These are phyloP conservation scores for Heteromormyrus szaboi DNA, from an alignment of 2,797 vertebrate species.

Conservation along the genomic window DNA sequence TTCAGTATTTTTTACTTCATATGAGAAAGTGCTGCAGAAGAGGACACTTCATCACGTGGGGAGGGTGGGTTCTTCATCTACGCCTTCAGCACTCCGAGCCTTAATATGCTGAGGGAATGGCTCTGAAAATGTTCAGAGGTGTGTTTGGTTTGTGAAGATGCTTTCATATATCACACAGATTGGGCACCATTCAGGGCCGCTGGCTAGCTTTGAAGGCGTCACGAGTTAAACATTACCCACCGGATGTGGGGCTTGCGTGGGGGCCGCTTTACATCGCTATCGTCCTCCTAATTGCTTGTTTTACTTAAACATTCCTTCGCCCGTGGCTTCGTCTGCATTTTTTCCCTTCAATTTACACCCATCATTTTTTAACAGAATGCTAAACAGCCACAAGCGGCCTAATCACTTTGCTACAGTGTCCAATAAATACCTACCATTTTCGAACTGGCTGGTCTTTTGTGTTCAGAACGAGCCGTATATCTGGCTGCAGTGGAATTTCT, in stretches of 20 bases:
- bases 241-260: constrained; percentile 16
- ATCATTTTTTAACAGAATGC: constrained; percentile 23
- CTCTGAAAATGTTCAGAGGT: constrained; percentile 72
- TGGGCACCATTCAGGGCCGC: constrained; percentile 49
- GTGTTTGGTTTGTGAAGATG: constrained; percentile 72
- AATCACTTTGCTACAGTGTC: constrained; percentile 15
- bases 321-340: constrained; percentile 20
- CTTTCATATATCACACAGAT: constrained; percentile 72
- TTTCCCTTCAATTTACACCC: constrained; percentile 20
- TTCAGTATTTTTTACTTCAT: constrained; percentile 60
- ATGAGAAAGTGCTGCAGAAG: constrained; percentile 61
- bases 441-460: constrained; percentile 25
- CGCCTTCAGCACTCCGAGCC: constrained; percentile 62
- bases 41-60: constrained; percentile 65
- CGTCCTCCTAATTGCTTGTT: constrained; percentile 34
- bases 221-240: constrained; percentile 47
- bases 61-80: constrained; percentile 31
- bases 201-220: constrained; percentile 45
- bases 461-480: constrained; percentile 8
- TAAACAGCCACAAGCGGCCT: constrained; percentile 10
- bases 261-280: constrained; percentile 1
- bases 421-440: constrained; percentile 35
- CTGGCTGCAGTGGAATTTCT: neutral
- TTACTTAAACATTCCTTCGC: constrained; percentile 19
- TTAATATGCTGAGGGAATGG: constrained; percentile 67